Base-by-base conservation (phyloP, 2,113 vertebrate genomes). In the Eubucco bourcierii region DNA sequence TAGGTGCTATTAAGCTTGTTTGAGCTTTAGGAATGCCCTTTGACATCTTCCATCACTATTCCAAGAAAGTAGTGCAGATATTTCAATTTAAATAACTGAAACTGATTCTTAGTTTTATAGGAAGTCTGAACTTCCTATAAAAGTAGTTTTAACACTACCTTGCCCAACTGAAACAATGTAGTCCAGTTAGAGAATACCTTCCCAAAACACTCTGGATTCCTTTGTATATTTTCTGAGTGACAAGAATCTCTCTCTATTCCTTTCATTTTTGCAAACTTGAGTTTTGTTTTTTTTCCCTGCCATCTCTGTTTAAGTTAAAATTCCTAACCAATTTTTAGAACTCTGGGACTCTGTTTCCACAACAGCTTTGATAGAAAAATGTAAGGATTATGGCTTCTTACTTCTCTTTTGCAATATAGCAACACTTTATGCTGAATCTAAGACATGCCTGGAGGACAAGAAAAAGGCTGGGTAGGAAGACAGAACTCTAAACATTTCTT, bases 321-420 rank as follows among this genome's bases (percentile, higher is more conserved):
- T 5, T 41, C 24, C 11, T 23, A 41, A 65, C 15, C 24, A 85
- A 10, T 52, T 85, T 81, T 70, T 58, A 77, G 29, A 52, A 80
- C 78, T 87, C 70, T 75, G 68, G 47, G 73, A 80, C 50, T 94
- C 66, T 75, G 31, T 66, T 55, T 87, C 52, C 44, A 60, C 31
- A 80, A 55, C n/a, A 34, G 41, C 27, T 80, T 93, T 71, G 59
- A 47, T 19, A 7, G 19, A 81, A 94, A 94, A 92, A 88, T 78
- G 64, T 82, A 75, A 86, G 29, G 15, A 73, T 75, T 77, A 29
- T 81, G 28, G 33, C n/a, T 96, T 96, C 93, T 73, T 90, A 72
- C 78, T 93, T 89, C 23, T 85, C 53, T 95, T 95, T 94, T 93
- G 70, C 94, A 87, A 94, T 96, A 91, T 86, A 92, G 71, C 90